These are phyloP conservation scores for Balaeniceps rex DNA, from an alignment of 2,113 vertebrate species.

Conservation along the genomic window DNA sequence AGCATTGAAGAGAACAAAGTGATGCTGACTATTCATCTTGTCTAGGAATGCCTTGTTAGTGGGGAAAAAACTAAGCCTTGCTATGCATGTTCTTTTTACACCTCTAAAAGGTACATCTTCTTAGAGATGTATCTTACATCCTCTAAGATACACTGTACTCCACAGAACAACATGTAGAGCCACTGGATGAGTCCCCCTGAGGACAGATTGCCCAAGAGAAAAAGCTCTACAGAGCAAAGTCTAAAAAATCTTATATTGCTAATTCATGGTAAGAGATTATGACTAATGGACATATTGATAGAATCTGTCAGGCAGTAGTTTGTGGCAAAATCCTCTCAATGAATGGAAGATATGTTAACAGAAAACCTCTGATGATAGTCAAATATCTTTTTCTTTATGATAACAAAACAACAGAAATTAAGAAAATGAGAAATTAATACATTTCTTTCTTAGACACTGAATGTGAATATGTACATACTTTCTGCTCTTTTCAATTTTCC, in stretches of 20 bases:
- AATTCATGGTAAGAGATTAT: not conserved
- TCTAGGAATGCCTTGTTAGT: not conserved
- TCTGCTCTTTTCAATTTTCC: not conserved
- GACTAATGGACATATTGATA: not conserved
- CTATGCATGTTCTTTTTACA: not conserved
- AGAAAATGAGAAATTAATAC: not conserved
- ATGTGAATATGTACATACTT: not conserved
- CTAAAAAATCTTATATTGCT: not conserved
- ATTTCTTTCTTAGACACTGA: not conserved
- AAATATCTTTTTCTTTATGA: not conserved
- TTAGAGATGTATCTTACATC: no score
- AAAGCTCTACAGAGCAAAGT: not conserved
- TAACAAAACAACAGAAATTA: not conserved
- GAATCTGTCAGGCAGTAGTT: not conserved
- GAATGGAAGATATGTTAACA: not conserved
- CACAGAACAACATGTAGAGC: not conserved
- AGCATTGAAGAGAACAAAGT: not conserved
- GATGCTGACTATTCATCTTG: not conserved
- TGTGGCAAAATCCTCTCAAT: not conserved
- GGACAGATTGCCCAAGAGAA: not conserved
- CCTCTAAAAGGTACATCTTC: not conserved
- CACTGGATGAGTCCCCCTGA: not conserved
- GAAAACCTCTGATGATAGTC: not conserved
- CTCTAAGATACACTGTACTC: not conserved
- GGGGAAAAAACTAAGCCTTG: not conserved